These are phyloP conservation scores for Clusia tigrina DNA, from an alignment of 2,888 invertebrate genomes.

Conservation along the genomic window DNA sequence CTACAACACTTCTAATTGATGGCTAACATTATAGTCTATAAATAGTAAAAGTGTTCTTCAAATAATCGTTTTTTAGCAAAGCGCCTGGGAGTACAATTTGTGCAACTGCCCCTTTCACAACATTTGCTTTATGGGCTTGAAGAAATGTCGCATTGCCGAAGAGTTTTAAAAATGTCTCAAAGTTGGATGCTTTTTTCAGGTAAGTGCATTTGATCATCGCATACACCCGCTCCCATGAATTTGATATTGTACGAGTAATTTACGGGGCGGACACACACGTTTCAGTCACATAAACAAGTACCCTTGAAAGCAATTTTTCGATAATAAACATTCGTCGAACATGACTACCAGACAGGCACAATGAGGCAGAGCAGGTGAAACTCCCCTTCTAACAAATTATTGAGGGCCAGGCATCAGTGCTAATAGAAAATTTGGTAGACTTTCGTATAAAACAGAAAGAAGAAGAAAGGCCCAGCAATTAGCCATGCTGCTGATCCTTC, in stretches of 20 bases:
- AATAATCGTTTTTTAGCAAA: background rate
- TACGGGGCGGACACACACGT: background rate
- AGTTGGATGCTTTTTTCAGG: background rate
- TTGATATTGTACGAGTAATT: background rate
- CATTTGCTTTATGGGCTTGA: background rate
- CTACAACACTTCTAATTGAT: slow-evolving; percentile 4
- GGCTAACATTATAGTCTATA: background rate
- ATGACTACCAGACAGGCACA: background rate
- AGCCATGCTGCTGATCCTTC: slow-evolving; percentile 34
- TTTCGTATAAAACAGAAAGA: background rate
- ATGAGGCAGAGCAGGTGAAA: slow-evolving; percentile 37
- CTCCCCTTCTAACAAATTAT: slow-evolving; percentile 61
- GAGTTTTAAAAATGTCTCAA: background rate
- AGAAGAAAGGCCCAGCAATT: slow-evolving; percentile 41
- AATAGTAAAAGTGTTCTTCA: background rate
- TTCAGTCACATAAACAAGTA: background rate
- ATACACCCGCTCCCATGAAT: background rate
- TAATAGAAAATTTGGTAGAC: slow-evolving; percentile 13
- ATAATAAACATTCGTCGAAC: background rate
- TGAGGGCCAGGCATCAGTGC: slow-evolving; percentile 45
- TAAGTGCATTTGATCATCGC: background rate
- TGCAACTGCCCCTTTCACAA: background rate
- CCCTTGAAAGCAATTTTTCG: slow-evolving; percentile 5
- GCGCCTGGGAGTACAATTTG: background rate
- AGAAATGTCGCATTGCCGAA: background rate